Base-by-base conservation (phyloP, 2,888 invertebrate genomes). In the Odontocolon sp. region DNA sequence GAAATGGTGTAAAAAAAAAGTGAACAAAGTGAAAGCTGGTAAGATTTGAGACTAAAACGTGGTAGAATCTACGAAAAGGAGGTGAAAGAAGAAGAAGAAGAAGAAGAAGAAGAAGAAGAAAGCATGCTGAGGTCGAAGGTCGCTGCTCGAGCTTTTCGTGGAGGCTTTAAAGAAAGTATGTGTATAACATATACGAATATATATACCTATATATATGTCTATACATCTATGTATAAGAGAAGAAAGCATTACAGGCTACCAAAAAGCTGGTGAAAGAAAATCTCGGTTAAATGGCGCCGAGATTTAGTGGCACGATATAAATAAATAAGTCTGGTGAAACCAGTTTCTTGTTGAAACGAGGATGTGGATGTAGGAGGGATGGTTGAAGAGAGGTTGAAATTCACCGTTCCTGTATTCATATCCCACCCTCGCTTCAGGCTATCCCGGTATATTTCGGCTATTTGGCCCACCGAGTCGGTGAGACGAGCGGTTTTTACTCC, bases 271-370 rank as follows among this genome's bases (percentile, higher is more conserved):
- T 18, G 42, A 11, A 26, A 70, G 56, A 50, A 76, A 79, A 83
- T 74, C 72, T 79, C 66, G 80, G 74, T 80, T 75, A 77, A 80
- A 80, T 72, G 77, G 63, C 61, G 54, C 28, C 23, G 76, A 82
- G 81, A 82, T 84, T 82, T 81, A 81, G 73, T 78, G 77, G 74
- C 64, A 70, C 75, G 82, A 85, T 84, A 82, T 81, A 81, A 83
- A 84, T 85, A 85, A 85, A 81, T 84, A 84, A 85, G 80, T 81
- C 75, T 66, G 59, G 74, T 47, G 54, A 61, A 68, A 61, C 73
- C 52, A 18, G 67, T 66, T 66, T 66, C 72, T 18, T 14, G 45
- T 26, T 21, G 33, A 70, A 54, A 42, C 33, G 23, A n/a, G n/a
- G n/a, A n/a, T 54, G 54, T 18, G 21, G 38, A 50, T 8, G 52